phyloP scores from a whole-genome alignment of 2,888 invertebrate species.

The Timema podura region DNA sequence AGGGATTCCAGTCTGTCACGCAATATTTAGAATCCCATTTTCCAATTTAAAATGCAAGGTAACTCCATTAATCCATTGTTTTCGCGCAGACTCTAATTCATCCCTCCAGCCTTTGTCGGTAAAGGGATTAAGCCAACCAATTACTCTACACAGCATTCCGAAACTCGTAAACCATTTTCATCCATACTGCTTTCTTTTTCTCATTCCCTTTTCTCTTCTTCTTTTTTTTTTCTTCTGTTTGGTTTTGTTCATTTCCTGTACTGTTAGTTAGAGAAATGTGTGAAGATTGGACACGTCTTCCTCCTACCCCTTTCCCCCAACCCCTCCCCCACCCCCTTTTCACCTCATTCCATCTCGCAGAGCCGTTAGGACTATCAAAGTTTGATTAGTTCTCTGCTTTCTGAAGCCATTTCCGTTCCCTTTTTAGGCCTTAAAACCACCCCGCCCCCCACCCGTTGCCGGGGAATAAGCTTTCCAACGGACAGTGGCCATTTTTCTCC shows the following conservation, averaged over 20 bases:
- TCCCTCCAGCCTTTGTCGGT: too few relatives aligned
- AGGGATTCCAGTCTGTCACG: too few relatives aligned
- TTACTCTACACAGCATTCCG: not conserved
- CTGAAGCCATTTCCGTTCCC: constrained; percentile 21
- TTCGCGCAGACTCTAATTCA: too few relatives aligned
- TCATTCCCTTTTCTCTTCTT: not conserved
- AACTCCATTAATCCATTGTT: too few relatives aligned
- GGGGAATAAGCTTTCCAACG: constrained; percentile 28
- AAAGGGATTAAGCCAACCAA: constrained; percentile 5
- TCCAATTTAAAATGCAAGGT: too few relatives aligned
- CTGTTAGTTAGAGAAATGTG: not conserved
- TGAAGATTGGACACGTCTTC: constrained; percentile 11
- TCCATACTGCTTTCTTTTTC: not conserved
- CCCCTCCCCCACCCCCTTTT: too few relatives aligned
- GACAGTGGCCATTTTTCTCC: constrained; percentile 32
- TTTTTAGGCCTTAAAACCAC: not conserved
- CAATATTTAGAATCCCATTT: too few relatives aligned
- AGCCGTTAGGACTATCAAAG: constrained; percentile 33
- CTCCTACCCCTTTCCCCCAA: too few relatives aligned
- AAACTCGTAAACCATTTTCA: constrained; percentile 11
- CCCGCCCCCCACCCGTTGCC: constrained; percentile 7
- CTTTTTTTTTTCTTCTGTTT: not conserved
- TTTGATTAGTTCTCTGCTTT: constrained; percentile 33
- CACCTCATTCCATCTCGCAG: not conserved
- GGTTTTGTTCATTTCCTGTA: constrained; percentile 4